Evolutionary conservation across 2,113 vertebrate genomes (phyloP).

Genomic region (Oxyruncus cristatus): DNA sequence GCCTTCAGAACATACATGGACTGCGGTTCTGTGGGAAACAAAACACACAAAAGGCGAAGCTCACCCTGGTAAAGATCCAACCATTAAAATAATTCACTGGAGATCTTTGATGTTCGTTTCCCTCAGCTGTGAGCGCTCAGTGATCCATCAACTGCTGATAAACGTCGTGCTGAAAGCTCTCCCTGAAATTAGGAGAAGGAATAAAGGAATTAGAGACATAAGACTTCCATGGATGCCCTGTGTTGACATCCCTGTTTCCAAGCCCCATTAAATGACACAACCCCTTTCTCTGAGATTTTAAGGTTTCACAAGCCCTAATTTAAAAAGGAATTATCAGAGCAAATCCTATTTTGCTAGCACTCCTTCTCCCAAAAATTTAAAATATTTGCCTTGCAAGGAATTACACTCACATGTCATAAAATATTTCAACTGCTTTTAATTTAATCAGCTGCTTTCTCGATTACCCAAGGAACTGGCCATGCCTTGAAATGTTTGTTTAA

Average conservation of each 20-base stretch:
- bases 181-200: not conserved
- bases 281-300: slow-evolving; percentile 3
- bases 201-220: not conserved
- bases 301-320: slow-evolving; percentile 29
- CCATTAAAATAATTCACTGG: slow-evolving; percentile 40
- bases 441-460: not conserved
- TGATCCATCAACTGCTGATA: slow-evolving; percentile 7
- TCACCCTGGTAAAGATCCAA: not conserved
- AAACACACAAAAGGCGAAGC: not conserved
- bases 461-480: not conserved
- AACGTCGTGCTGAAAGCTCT: not conserved
- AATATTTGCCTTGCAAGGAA: slow-evolving; percentile 48
- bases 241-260: slow-evolving; percentile 13
- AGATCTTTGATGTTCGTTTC: slow-evolving; percentile 27
- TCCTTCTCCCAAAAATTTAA: slow-evolving; percentile 35
- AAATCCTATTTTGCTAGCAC: slow-evolving; percentile 61
- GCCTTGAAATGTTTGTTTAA: not conserved
- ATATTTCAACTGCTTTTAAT: slow-evolving; percentile 41
- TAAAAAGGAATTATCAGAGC: slow-evolving; percentile 37
- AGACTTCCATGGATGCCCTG: not conserved
- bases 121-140: not conserved
- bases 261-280: slow-evolving; percentile 28
- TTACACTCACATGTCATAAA: not conserved
- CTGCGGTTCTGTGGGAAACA: not conserved
- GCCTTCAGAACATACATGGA: not conserved